phyloP scores from a whole-genome alignment of 92 coral and sea anemone species.

The Parazoanthus atlanticus region DNA sequence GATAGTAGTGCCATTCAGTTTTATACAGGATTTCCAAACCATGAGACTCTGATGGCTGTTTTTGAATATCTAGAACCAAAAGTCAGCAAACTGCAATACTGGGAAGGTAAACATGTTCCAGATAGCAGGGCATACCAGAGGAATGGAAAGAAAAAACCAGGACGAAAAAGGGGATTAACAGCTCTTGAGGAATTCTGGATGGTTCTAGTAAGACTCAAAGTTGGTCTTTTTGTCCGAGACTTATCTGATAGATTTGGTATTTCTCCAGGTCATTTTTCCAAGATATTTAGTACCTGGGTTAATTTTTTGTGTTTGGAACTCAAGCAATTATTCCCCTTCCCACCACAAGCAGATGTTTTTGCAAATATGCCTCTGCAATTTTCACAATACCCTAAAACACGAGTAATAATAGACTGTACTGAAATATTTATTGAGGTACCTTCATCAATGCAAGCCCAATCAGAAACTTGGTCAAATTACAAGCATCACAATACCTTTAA shows the following conservation, averaged over 20 bases:
- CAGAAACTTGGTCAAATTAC: constrained; percentile 59
- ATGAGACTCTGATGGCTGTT: constrained; percentile 60
- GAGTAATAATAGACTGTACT: constrained; percentile 53
- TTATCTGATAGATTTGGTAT: constrained; percentile 61
- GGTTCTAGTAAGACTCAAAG: constrained; percentile 53
- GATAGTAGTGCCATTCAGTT: constrained; percentile 42
- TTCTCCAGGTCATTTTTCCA: constrained; percentile 49
- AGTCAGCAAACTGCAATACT: constrained; percentile 58
- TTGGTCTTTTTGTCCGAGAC: constrained; percentile 68
- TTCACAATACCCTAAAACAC: constrained; percentile 6
- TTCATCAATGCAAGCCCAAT: constrained; percentile 66
- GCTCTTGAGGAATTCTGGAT: constrained; percentile 55
- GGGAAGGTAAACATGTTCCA: constrained; percentile 23
- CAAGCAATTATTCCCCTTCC: constrained; percentile 12
- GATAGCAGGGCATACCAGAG: constrained; percentile 33
- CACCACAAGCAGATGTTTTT: neutral
- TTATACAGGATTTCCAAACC: constrained; percentile 66
- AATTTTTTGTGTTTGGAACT: constrained; percentile 36
- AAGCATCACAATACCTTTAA: constrained; percentile 51
- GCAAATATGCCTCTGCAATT: constrained; percentile 18
- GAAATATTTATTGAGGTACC: constrained; percentile 58
- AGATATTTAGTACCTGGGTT: constrained; percentile 59
- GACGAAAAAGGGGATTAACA: constrained; percentile 48
- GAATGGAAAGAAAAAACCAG: constrained; percentile 34
- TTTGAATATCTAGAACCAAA: constrained; percentile 64